Percentiles rank a stretch among this genome's conserved stretches.
phyloP scores from a whole-genome alignment of 2,797 vertebrate genomes.

The Neostethus bicornis region DNA sequence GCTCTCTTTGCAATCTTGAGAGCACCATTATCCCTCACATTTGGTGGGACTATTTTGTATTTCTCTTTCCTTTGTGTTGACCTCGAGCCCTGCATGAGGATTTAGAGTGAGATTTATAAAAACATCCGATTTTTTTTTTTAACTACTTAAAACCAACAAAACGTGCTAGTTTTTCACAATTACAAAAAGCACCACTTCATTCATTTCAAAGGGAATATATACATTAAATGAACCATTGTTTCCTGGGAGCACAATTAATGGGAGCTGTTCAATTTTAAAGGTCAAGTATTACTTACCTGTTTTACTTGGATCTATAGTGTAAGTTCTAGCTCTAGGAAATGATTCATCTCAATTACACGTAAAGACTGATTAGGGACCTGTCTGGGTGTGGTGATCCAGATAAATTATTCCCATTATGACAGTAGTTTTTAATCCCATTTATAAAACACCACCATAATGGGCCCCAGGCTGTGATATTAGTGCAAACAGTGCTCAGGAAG shows the following conservation, averaged over 20 bases:
- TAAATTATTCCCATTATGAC: conserved; percentile 68
- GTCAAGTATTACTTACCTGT: conserved; percentile 43
- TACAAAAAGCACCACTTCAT: too few species aligned
- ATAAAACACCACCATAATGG: conserved; percentile 55
- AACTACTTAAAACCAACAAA: too few species aligned
- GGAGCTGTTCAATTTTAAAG: conserved; percentile 33
- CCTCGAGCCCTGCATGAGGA: conserved; percentile 35
- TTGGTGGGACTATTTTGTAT: conserved; percentile 39
- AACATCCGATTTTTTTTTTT: neutral
- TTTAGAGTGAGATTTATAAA: conserved; percentile 35
- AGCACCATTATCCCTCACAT: conserved; percentile 46
- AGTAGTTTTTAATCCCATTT: conserved; percentile 66
- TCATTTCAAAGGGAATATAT: conserved; percentile 23
- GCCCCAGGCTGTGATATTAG: conserved; percentile 44
- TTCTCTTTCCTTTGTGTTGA: conserved; percentile 31
- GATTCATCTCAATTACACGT: conserved; percentile 67
- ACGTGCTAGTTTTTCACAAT: too few species aligned
- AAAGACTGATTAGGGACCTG: conserved; percentile 63
- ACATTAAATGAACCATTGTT: conserved; percentile 13
- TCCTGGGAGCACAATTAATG: conserved; percentile 39
- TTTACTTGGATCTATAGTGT: conserved; percentile 27
- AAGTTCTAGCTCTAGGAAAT: conserved; percentile 40
- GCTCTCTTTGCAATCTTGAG: conserved; percentile 36
- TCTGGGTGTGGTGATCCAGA: conserved; percentile 50
- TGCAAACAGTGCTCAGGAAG: conserved; percentile 47